Evolutionary conservation across 2,797 vertebrate species (phyloP).

Genomic region (Danio aesculapii): DNA sequence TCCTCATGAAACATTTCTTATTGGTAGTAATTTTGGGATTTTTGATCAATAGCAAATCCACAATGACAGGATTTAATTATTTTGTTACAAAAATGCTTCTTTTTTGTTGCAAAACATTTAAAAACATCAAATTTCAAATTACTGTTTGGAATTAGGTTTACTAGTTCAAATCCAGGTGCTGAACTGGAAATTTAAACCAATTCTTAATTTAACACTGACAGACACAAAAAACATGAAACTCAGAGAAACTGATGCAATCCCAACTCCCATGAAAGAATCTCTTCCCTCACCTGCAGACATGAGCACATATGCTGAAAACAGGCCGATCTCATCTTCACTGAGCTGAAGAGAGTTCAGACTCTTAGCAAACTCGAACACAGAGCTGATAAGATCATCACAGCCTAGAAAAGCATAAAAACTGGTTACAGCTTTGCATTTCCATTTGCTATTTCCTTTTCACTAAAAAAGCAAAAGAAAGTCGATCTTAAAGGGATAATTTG

Average conservation of each 20-base stretch:
- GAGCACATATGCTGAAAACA: constrained; percentile 91
- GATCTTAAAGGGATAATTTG: no score
- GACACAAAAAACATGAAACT: neutral
- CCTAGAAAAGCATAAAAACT: constrained; percentile 71
- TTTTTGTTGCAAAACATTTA: neutral
- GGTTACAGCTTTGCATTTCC: constrained; percentile 3
- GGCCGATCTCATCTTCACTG: constrained; percentile 91
- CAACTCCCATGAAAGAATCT: neutral
- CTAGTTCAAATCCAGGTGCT: neutral
- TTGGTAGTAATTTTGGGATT: neutral
- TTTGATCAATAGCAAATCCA: neutral
- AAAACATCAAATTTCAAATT: neutral
- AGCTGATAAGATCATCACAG: constrained; percentile 92
- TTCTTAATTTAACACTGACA: neutral
- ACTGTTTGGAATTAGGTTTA: neutral
- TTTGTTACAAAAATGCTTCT: no score
- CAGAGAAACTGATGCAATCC: neutral
- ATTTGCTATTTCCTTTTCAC: neutral
- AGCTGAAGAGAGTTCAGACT: constrained; percentile 89
- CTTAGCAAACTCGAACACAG: constrained; percentile 92
- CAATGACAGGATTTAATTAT: no score
- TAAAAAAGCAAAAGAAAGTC: neutral
- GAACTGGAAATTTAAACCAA: neutral
- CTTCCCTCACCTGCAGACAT: constrained; percentile 85
- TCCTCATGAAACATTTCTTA: neutral